Percentiles rank a stretch among this genome's conserved stretches.
Evolutionary conservation across 2,113 vertebrate genomes (phyloP).

Genomic region (Xerus inauris): DNA sequence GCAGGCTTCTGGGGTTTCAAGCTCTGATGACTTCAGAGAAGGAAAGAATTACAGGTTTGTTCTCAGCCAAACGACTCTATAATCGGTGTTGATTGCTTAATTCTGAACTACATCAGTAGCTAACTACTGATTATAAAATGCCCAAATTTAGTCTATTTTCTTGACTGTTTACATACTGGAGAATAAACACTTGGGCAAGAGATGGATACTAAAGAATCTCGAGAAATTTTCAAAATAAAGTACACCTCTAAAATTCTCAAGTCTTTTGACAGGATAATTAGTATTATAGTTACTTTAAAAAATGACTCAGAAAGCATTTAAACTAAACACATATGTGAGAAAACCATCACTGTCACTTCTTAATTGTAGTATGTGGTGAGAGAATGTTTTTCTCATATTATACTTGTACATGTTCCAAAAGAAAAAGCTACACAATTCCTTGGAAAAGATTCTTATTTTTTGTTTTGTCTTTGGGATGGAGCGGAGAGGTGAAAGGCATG

Average conservation of each 20-base stretch:
- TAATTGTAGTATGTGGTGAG: constrained; percentile 11
- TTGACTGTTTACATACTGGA: constrained; percentile 48
- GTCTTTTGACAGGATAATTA: not conserved
- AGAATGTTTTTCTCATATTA: not conserved
- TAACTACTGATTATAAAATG: constrained; percentile 64
- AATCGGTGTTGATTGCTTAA: constrained; percentile 66
- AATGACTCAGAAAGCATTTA: constrained; percentile 3
- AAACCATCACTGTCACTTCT: not conserved
- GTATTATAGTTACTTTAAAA: not conserved
- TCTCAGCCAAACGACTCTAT: constrained; percentile 54
- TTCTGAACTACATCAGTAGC: constrained; percentile 61
- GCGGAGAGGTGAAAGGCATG: not conserved
- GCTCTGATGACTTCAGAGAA: not conserved
- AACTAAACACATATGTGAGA: not conserved
- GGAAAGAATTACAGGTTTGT: constrained; percentile 68
- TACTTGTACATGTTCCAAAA: not conserved
- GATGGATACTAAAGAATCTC: constrained; percentile 2
- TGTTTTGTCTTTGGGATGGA: not conserved
- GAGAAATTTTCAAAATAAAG: constrained; percentile 36
- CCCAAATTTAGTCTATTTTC: constrained; percentile 37
- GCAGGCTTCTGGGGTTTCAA: constrained; percentile 20
- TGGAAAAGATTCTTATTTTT: not conserved
- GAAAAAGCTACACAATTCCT: constrained; percentile 22
- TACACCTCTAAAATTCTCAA: not conserved
- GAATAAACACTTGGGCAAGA: constrained; percentile 57